Conservation (phyloP, 2,113 vertebrate species). For the Lates calcarifer region DNA sequence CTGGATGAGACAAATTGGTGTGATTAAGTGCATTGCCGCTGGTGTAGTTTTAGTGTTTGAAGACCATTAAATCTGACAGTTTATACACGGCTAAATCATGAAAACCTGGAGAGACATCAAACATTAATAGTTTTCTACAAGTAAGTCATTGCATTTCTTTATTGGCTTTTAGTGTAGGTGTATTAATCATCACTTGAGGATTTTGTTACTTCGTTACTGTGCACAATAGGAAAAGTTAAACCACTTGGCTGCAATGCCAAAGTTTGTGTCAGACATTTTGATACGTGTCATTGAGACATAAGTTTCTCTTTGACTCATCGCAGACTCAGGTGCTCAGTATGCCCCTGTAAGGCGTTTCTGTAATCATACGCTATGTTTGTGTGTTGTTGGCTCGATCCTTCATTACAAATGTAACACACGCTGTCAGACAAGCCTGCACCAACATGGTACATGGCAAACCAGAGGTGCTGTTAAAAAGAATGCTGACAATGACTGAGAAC, state of each 20-base stretch:
- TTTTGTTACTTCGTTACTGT: background rate
- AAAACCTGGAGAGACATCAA: slow-evolving; percentile 22
- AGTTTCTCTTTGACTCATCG: background rate
- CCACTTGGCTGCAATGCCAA: background rate
- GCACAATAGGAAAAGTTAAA: background rate
- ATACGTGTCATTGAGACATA: background rate
- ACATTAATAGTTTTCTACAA: background rate
- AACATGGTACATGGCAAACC: background rate
- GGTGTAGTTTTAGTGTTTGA: slow-evolving; percentile 5
- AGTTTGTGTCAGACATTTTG: background rate
- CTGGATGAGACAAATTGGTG: slow-evolving; percentile 14
- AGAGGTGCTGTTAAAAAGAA: background rate
- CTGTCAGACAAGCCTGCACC: background rate
- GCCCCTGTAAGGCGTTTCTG: background rate
- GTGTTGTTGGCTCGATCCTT: background rate
- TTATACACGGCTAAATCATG: background rate
- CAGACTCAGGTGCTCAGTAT: background rate
- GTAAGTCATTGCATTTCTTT: background rate
- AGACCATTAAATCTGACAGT: slow-evolving; percentile 51
- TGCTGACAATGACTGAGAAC: background rate
- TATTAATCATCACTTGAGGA: background rate
- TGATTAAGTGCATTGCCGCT: slow-evolving; percentile 11
- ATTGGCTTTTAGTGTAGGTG: background rate
- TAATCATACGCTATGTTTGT: background rate
- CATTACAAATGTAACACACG: background rate